Conservation (phyloP, 2,888 invertebrate species). For the Trisateles emortualis region DNA sequence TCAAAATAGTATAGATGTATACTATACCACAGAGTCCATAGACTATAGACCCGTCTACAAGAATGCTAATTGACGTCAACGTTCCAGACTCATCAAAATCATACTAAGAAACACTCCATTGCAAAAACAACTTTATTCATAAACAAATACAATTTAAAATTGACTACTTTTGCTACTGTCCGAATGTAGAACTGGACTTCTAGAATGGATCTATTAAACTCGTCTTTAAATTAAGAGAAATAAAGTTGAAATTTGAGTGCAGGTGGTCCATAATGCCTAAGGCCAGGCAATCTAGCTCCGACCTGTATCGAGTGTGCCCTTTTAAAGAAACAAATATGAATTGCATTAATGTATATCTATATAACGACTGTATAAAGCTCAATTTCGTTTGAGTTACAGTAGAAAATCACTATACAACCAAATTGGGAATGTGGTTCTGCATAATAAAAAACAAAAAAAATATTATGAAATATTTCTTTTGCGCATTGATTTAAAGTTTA, state of each 20-base stretch:
- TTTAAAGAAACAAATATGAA: constrained; percentile 56
- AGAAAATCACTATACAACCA: constrained; percentile 61
- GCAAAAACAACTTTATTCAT: constrained; percentile 42
- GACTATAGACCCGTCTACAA: constrained; percentile 55
- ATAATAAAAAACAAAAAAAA: constrained; percentile 45
- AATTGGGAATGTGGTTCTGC: constrained; percentile 63
- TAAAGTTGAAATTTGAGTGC: constrained; percentile 51
- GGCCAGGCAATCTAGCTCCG: constrained; percentile 67
- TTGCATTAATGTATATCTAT: constrained; percentile 35
- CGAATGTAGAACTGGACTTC: constrained; percentile 44
- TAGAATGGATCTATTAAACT: constrained; percentile 39
- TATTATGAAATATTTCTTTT: constrained; percentile 21
- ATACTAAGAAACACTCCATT: constrained; percentile 30
- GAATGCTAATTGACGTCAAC: constrained; percentile 69
- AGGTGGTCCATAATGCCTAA: constrained; percentile 42
- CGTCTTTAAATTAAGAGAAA: constrained; percentile 41
- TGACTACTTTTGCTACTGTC: constrained; percentile 18
- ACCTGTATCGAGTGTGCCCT: constrained; percentile 63
- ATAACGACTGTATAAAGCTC: constrained; percentile 38
- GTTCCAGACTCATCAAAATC: constrained; percentile 59
- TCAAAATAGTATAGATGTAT: too few species aligned
- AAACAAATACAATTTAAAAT: constrained; percentile 34
- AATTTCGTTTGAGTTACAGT: constrained; percentile 32
- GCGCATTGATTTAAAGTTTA: constrained; percentile 14
- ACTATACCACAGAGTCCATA: constrained; percentile 49